These are phyloP conservation scores for Crotalus horridus DNA, from an alignment of 2,113 vertebrate genomes.

Conservation along the genomic window DNA sequence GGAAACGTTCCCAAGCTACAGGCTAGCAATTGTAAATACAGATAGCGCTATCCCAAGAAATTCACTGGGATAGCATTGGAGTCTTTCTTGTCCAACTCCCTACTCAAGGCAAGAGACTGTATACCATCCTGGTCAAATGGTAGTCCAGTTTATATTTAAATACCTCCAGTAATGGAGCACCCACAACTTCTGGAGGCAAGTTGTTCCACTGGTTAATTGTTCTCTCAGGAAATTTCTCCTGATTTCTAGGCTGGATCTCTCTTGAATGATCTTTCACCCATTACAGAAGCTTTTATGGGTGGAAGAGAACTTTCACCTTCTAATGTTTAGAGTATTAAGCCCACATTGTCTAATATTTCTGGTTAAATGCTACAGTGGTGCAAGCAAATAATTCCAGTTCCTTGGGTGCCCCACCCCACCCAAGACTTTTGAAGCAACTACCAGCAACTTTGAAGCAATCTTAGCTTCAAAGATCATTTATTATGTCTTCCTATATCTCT, in stretches of 20 bases:
- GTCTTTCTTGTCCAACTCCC: no score
- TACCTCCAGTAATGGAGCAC: no score
- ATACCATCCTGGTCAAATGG: no score
- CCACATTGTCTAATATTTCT: neutral
- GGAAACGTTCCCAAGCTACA: neutral
- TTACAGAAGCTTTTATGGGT: neutral
- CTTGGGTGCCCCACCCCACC: neutral
- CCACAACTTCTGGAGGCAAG: no score
- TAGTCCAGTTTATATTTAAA: no score
- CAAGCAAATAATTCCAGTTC: neutral
- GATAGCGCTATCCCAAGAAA: neutral
- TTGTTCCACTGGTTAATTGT: no score
- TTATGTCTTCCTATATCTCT: neutral
- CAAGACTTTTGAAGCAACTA: neutral
- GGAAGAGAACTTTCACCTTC: no score
- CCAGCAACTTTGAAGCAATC: neutral
- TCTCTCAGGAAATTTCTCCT: no score
- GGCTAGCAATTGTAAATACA: neutral
- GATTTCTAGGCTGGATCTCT: no score
- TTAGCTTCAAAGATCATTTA: neutral
- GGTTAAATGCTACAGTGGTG: neutral
- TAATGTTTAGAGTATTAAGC: neutral
- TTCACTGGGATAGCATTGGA: neutral
- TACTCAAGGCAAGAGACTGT: no score
- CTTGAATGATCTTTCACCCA: no score